Percentiles rank a stretch among this genome's conserved stretches.
Evolutionary conservation across 2,113 vertebrate species (phyloP).

Genomic region (Rhegmatorhina hoffmannsi): DNA sequence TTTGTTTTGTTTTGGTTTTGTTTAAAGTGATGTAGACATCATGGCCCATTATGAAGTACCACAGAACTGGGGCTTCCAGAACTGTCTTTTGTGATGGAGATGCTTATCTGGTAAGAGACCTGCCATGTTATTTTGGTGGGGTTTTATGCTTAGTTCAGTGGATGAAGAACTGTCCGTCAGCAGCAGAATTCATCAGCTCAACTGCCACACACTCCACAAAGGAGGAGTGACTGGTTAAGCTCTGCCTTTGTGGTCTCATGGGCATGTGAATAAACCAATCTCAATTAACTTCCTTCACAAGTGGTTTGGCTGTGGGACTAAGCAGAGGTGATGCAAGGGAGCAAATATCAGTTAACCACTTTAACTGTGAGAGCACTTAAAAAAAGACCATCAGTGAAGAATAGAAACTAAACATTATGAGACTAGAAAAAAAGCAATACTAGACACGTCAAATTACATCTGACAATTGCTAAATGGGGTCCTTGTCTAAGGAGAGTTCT

Average conservation of each 20-base stretch:
- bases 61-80: neutral
- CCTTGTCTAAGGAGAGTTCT: conserved; percentile 34
- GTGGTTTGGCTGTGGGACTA: neutral
- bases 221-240: neutral
- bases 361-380: neutral
- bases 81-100: neutral
- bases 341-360: neutral
- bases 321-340: neutral
- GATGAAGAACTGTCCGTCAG: neutral
- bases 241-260: neutral
- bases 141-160: neutral
- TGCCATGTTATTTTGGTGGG: neutral
- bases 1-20: neutral
- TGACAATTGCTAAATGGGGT: conserved; percentile 58
- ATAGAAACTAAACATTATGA: neutral
- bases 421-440: conserved; percentile 12
- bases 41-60: rapidly evolving
- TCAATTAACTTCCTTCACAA: neutral
- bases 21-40: neutral
- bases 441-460: conserved; percentile 59
- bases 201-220: neutral
- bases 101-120: neutral
- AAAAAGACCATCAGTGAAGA: neutral
- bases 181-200: neutral
- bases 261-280: neutral